Conservation (phyloP, 1,140 invertebrate species). For the Drosophila busckii region DNA sequence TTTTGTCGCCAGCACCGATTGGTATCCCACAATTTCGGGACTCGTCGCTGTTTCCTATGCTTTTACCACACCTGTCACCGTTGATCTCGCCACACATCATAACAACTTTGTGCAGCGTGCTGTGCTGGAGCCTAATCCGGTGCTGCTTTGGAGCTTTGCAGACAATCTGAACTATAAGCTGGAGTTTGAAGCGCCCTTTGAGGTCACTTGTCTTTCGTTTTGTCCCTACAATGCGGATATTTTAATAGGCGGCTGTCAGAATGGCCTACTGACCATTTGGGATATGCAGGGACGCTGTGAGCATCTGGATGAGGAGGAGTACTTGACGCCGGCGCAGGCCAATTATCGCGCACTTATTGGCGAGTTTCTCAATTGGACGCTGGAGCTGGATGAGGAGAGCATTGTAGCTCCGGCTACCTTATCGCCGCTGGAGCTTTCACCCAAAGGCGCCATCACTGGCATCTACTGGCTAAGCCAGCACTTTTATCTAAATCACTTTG, state of each 20-base stretch:
- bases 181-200: constrained; percentile 83
- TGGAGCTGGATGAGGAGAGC: constrained; percentile 81
- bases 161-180: constrained; percentile 86
- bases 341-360: constrained; percentile 83
- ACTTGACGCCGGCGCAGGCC: constrained; percentile 82
- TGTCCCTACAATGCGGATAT: constrained; percentile 85
- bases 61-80: constrained; percentile 63
- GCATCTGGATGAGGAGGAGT: constrained; percentile 82
- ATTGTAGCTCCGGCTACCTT: constrained; percentile 82
- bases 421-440: constrained; percentile 82
- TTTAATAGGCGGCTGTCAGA: constrained; percentile 85
- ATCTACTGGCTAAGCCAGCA: constrained; percentile 84
- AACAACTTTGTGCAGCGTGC: constrained; percentile 79
- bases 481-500: constrained; percentile 82
- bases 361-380: constrained; percentile 85
- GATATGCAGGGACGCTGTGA: constrained; percentile 85
- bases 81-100: constrained; percentile 25
- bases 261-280: constrained; percentile 87
- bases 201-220: constrained; percentile 83
- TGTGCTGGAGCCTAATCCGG: constrained; percentile 81
- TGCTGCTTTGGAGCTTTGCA: constrained; percentile 86
- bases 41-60: constrained; percentile 84
- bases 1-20: constrained; percentile 83
- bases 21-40: constrained; percentile 85
- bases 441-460: constrained; percentile 82